A percentile compares a stretch with the other conserved stretches of the same genome.
phyloP scores from a whole-genome alignment of 1,140 invertebrate species.

The Pseudomyrmex pallidus region DNA sequence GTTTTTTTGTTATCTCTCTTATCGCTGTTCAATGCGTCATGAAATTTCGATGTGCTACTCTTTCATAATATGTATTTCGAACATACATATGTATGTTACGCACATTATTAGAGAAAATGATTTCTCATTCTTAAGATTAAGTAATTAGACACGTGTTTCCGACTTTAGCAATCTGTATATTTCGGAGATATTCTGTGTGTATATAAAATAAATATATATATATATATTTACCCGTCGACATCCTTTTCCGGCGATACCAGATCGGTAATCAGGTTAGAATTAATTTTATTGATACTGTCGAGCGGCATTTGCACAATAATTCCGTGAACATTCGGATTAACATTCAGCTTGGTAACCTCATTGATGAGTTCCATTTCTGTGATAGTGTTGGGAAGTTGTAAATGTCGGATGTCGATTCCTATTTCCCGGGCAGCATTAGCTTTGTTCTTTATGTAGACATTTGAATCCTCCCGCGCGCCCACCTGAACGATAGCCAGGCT shows the following conservation, averaged over 20 bases:
- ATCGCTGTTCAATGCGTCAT: neutral
- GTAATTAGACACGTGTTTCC: neutral
- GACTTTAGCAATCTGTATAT: neutral
- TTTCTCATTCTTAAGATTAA: constrained; percentile 8
- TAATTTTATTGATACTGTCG: constrained; percentile 92
- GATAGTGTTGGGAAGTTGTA: constrained; percentile 92
- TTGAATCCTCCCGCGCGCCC: constrained; percentile 98
- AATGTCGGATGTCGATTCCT: constrained; percentile 93
- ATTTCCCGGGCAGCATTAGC: constrained; percentile 96
- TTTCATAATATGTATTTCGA: constrained; percentile 8
- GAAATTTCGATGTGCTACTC: constrained; percentile 6
- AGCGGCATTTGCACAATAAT: constrained; percentile 99
- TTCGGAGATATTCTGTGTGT: neutral
- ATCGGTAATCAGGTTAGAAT: constrained; percentile 95
- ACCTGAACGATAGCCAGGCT: constrained; percentile 95
- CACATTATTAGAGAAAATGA: neutral
- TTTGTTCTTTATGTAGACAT: constrained; percentile 99
- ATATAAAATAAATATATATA: constrained; percentile 5
- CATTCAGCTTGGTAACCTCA: constrained; percentile 92
- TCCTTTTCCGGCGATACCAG: constrained; percentile 94
- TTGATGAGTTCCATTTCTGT: constrained; percentile 93
- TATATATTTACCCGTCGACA: constrained; percentile 93
- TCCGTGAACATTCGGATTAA: constrained; percentile 94
- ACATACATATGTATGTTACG: neutral
- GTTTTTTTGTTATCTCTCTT: neutral